Evolutionary conservation across 2,797 vertebrate genomes (phyloP).

Genomic region (Scomberomorus guttatus): DNA sequence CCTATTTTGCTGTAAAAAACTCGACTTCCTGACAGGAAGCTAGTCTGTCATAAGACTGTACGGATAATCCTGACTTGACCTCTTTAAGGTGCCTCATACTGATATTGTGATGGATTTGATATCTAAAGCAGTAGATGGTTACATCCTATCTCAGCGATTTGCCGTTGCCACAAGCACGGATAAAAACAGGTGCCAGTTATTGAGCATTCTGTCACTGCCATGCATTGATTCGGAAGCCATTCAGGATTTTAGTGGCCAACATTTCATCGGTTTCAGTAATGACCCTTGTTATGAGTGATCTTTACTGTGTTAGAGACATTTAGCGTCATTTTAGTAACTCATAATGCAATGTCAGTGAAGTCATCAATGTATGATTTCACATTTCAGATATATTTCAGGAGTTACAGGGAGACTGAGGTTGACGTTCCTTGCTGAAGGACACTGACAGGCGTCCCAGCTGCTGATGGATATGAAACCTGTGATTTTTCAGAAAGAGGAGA

Average conservation of each 20-base stretch:
- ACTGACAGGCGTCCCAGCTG: background rate
- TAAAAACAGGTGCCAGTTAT: conserved; percentile 13
- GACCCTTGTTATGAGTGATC: background rate
- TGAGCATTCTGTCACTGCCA: conserved; percentile 56
- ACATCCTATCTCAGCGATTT: conserved; percentile 10
- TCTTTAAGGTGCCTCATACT: background rate
- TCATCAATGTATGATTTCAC: background rate
- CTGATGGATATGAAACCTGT: conserved; percentile 23
- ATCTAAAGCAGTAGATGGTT: background rate
- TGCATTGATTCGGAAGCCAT: conserved; percentile 38
- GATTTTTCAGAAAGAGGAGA: background rate
- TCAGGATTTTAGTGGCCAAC: background rate
- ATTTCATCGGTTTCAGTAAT: conserved; percentile 3
- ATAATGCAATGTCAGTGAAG: conserved; percentile 23
- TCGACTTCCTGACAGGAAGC: background rate
- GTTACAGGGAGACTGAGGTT: background rate
- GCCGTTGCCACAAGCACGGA: conserved; percentile 55
- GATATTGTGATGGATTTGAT: background rate
- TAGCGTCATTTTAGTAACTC: background rate
- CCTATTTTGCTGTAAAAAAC: too few relatives aligned
- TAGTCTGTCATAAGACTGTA: background rate
- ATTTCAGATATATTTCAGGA: background rate
- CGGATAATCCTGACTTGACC: background rate
- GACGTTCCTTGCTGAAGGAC: background rate
- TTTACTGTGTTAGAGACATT: conserved; percentile 30